These are phyloP conservation scores for Silvanus unidentatus DNA, from an alignment of 2,888 invertebrate genomes.

Conservation along the genomic window DNA sequence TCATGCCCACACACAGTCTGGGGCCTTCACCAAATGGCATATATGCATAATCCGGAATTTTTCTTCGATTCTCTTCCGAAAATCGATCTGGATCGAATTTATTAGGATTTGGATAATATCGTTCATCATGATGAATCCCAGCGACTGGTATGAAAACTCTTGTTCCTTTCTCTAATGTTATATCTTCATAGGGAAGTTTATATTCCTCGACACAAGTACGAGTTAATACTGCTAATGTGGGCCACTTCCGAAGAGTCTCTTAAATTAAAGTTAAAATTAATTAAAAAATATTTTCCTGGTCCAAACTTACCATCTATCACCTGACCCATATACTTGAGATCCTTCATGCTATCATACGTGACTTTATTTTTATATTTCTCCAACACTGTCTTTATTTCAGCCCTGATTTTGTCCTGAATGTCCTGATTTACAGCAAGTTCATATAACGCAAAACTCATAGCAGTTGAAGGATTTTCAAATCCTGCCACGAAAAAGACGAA, in stretches of 20 bases:
- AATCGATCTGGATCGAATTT: conserved; percentile 32
- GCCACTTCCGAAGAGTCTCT: not conserved
- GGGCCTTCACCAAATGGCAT: conserved; percentile 47
- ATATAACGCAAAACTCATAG: conserved; percentile 20
- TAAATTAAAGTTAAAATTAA: not conserved
- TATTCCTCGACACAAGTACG: not conserved
- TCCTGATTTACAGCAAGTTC: conserved; percentile 19
- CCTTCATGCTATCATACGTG: conserved; percentile 25
- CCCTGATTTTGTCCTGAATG: conserved; percentile 18
- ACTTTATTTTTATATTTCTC: conserved; percentile 19
- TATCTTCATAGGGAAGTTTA: not conserved
- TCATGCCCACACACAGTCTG: conserved; percentile 53
- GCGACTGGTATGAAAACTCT: conserved; percentile 15
- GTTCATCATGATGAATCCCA: conserved; percentile 22
- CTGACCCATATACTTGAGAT: conserved; percentile 43
- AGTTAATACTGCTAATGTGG: not conserved
- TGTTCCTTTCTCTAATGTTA: not conserved
- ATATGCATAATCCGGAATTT: conserved; percentile 26
- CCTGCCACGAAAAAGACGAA: conserved; percentile 22
- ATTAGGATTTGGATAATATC: conserved; percentile 24
- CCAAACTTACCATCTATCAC: conserved; percentile 37
- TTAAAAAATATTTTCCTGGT: not conserved
- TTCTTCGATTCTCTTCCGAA: conserved; percentile 50
- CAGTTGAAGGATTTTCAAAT: conserved; percentile 23
- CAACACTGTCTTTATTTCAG: conserved; percentile 22